A percentile compares a stretch with the other conserved stretches of the same genome.
These are phyloP conservation scores for Mormyrus proboscirostris DNA, from an alignment of 2,797 vertebrate genomes.

Conservation along the genomic window DNA sequence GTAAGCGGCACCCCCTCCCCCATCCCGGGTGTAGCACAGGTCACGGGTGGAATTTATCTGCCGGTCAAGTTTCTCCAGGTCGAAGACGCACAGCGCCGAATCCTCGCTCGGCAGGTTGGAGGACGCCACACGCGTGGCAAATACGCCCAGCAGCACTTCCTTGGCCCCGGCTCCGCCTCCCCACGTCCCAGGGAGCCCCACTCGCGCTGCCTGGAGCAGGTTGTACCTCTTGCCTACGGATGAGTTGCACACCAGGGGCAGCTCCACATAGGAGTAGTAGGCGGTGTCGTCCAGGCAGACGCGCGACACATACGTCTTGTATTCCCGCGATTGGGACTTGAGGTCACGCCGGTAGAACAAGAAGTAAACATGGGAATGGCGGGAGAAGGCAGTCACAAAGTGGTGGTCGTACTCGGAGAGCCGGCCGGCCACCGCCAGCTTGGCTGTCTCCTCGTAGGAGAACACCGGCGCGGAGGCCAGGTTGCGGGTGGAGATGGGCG, in stretches of 20 bases:
- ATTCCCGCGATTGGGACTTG: conserved; percentile 79
- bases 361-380: conserved; percentile 80
- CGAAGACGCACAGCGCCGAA: conserved; percentile 83
- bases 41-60: conserved; percentile 81
- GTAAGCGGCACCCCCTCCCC: conserved; percentile 75
- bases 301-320: conserved; percentile 83
- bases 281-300: conserved; percentile 87
- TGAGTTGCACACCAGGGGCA: conserved; percentile 77
- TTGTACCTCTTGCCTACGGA: conserved; percentile 69
- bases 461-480: conserved; percentile 80
- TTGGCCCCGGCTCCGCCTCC: conserved; percentile 30
- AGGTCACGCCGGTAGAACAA: conserved; percentile 90
- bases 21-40: conserved; percentile 85
- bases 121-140: conserved; percentile 68
- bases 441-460: conserved; percentile 94
- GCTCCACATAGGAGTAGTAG: conserved; percentile 93
- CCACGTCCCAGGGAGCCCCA: conserved; percentile 54
- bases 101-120: conserved; percentile 71
- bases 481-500: conserved; percentile 91
- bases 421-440: conserved; percentile 83
- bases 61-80: conserved; percentile 76
- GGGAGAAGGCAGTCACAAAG: conserved; percentile 83
- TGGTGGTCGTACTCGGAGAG: conserved; percentile 95
- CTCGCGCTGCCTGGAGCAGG: conserved; percentile 79
- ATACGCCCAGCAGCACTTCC: conserved; percentile 78